A percentile compares a stretch with the other conserved stretches of the same genome.
These are phyloP conservation scores for Plestiodon gilberti DNA, from an alignment of 2,113 vertebrate species.

Conservation along the genomic window DNA sequence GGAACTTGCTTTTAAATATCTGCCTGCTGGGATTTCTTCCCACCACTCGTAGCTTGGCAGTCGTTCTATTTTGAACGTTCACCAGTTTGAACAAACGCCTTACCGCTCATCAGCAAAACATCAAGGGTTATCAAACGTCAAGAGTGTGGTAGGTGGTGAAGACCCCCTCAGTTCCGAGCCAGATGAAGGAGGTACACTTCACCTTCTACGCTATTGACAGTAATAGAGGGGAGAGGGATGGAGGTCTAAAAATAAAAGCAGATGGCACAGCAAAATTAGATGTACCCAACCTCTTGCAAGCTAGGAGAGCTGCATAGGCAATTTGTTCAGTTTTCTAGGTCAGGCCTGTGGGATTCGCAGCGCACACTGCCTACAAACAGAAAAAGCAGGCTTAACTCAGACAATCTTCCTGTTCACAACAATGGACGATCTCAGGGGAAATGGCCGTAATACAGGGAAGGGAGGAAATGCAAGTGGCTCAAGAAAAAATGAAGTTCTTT, in stretches of 20 bases:
- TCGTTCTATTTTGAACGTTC: conserved; percentile 32
- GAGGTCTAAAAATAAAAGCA: conserved; percentile 13
- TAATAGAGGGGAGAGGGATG: neutral
- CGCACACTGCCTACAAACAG: neutral
- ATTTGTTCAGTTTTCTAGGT: neutral
- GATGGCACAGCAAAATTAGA: conserved; percentile 28
- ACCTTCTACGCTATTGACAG: conserved; percentile 10
- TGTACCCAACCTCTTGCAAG: neutral
- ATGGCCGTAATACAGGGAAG: neutral
- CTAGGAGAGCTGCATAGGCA: neutral
- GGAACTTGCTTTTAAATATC: conserved; percentile 24
- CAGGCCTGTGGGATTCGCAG: conserved; percentile 6
- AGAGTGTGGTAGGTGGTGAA: conserved; percentile 30
- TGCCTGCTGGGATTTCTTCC: conserved; percentile 14
- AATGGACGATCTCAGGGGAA: neutral
- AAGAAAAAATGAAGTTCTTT: neutral
- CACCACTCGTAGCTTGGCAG: conserved; percentile 18
- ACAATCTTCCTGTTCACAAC: neutral
- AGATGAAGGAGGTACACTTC: conserved; percentile 12
- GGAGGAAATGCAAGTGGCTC: neutral
- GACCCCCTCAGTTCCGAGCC: conserved; percentile 23
- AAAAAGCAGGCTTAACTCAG: neutral
- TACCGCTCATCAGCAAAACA: conserved; percentile 31
- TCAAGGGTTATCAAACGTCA: conserved; percentile 44
- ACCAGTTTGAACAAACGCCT: conserved; percentile 10